A percentile compares a stretch with the other conserved stretches of the same genome.
Conservation (phyloP, 1,140 invertebrate genomes). For the Heliconius melpomene region DNA sequence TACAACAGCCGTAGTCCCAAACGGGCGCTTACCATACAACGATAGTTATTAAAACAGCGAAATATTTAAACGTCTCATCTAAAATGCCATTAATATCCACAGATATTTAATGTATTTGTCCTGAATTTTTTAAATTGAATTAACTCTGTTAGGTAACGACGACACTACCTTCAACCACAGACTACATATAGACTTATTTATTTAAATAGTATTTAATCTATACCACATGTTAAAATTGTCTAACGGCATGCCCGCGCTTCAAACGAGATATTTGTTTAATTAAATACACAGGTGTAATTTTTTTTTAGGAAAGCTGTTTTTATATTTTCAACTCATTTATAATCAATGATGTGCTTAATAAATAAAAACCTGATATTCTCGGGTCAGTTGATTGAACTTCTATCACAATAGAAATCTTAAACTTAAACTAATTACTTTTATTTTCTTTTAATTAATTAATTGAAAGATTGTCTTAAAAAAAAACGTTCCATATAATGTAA, state of each 20-base stretch:
- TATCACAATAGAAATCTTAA: too few species aligned
- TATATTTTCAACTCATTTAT: too few species aligned
- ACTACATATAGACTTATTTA: slow-evolving; percentile 73
- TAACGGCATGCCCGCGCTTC: slow-evolving; percentile 60
- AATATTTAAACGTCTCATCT: slow-evolving; percentile 50
- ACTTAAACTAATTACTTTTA: too few species aligned
- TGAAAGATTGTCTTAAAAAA: too few species aligned
- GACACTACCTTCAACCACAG: slow-evolving; percentile 76
- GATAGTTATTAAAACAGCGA: slow-evolving; percentile 54
- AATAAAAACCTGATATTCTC: too few species aligned
- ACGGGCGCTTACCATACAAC: slow-evolving; percentile 51
- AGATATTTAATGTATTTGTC: slow-evolving; percentile 46
- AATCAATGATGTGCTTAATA: too few species aligned
- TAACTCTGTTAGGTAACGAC: slow-evolving; percentile 65
- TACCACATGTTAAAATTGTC: slow-evolving; percentile 70
- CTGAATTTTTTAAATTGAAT: slow-evolving; percentile 47
- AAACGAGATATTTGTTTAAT: slow-evolving; percentile 5
- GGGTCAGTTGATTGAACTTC: too few species aligned
- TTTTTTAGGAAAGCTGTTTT: too few species aligned
- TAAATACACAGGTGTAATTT: neutral
- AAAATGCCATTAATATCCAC: slow-evolving; percentile 50
- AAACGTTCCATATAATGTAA: too few species aligned
- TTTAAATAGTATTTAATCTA: slow-evolving; percentile 67
- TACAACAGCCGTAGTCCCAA: slow-evolving; percentile 66
- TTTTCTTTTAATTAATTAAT: too few species aligned